These are phyloP conservation scores for Melikaiella ostensackeni DNA, from an alignment of 2,888 invertebrate genomes.

Conservation along the genomic window DNA sequence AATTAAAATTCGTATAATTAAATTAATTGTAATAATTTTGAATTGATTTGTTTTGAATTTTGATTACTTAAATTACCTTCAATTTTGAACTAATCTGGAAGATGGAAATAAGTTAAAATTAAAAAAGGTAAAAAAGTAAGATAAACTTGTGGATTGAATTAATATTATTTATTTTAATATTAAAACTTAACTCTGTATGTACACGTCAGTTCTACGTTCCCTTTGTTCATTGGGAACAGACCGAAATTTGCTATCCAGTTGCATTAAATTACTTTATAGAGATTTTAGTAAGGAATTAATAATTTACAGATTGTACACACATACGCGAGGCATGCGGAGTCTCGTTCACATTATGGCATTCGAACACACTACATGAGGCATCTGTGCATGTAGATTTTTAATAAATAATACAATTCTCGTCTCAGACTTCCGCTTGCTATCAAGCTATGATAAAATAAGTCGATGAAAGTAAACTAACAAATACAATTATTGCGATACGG, in stretches of 20 bases:
- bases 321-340: constrained; percentile 55
- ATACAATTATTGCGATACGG: neutral
- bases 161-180: constrained; percentile 59
- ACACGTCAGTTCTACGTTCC: constrained; percentile 68
- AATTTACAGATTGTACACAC: constrained; percentile 75
- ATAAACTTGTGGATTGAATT: neutral
- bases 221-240: constrained; percentile 41
- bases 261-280: constrained; percentile 58
- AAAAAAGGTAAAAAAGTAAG: neutral
- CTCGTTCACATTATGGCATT: constrained; percentile 55
- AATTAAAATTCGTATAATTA: no score
- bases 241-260: constrained; percentile 58
- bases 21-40: no score
- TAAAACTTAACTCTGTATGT: constrained; percentile 71
- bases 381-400: constrained; percentile 56
- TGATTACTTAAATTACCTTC: no score
- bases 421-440: constrained; percentile 15
- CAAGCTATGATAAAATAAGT: constrained; percentile 13
- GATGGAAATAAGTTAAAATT: neutral
- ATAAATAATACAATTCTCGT: constrained; percentile 65
- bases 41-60: no score
- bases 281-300: constrained; percentile 65
- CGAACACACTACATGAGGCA: constrained; percentile 57
- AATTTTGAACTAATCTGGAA: no score
- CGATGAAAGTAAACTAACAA: constrained; percentile 7